phyloP scores from a whole-genome alignment of 2,113 vertebrate species.

The Corythornis cristatus region DNA sequence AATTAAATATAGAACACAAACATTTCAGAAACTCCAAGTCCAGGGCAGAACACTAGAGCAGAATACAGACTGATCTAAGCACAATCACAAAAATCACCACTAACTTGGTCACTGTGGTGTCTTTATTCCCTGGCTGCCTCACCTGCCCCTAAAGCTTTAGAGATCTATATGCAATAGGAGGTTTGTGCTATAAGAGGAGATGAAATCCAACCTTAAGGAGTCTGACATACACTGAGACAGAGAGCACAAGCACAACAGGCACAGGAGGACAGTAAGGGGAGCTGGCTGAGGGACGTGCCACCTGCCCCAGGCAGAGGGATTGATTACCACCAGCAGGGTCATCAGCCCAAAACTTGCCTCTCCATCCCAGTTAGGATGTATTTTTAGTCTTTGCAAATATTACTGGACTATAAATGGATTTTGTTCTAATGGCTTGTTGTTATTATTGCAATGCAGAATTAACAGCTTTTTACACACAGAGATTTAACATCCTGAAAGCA shows the following conservation, averaged over 20 bases:
- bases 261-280: background rate
- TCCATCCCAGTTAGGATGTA: constrained; percentile 16
- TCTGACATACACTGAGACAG: background rate
- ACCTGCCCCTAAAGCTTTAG: background rate
- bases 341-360: constrained; percentile 10
- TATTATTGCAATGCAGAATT: background rate
- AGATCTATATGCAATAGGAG: background rate
- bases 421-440: constrained; percentile 1
- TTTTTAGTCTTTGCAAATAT: constrained; percentile 60
- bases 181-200: background rate
- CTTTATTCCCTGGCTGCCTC: background rate
- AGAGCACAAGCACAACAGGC: background rate
- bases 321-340: background rate
- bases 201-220: background rate
- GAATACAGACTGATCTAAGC: background rate
- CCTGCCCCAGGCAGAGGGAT: background rate
- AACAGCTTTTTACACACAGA: background rate
- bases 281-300: constrained; percentile 29
- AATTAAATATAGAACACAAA: background rate
- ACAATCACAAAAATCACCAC: background rate
- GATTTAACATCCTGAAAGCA: background rate
- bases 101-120: background rate
- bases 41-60: background rate
- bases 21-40: background rate
- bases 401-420: background rate